A percentile compares a stretch with the other conserved stretches of the same genome.
phyloP scores from a whole-genome alignment of 2,888 invertebrate genomes.

The Tineola bisselliella region DNA sequence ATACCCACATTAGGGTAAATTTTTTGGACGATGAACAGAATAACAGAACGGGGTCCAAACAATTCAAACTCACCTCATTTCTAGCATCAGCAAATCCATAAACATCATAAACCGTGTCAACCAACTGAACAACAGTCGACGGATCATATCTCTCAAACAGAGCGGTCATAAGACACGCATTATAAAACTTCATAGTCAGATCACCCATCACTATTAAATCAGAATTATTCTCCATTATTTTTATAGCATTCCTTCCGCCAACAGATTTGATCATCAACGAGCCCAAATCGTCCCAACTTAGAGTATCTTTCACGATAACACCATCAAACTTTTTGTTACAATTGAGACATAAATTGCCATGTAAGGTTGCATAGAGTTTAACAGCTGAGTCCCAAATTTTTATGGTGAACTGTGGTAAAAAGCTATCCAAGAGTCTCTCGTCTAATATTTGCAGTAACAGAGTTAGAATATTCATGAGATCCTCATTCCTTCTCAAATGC shows the following conservation, averaged over 20 bases:
- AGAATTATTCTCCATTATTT: constrained; percentile 66
- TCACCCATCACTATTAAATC: constrained; percentile 63
- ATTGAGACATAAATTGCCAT: constrained; percentile 69
- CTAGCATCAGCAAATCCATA: constrained; percentile 47
- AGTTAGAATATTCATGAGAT: constrained; percentile 60
- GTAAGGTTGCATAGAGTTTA: constrained; percentile 64
- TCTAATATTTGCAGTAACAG: constrained; percentile 71
- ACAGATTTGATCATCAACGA: constrained; percentile 69
- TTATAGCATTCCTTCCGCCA: constrained; percentile 66
- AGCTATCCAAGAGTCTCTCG: constrained; percentile 59
- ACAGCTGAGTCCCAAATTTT: constrained; percentile 69
- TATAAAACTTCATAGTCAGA: constrained; percentile 71
- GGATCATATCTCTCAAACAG: constrained; percentile 52
- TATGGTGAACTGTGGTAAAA: constrained; percentile 63
- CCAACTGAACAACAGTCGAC: constrained; percentile 36
- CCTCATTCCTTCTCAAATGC: constrained; percentile 52
- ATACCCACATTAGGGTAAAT: too few species aligned
- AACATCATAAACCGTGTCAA: constrained; percentile 46
- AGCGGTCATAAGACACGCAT: constrained; percentile 60
- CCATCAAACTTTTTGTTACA: constrained; percentile 63
- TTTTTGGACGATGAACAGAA: too few species aligned
- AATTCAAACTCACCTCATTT: constrained; percentile 45
- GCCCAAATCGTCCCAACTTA: constrained; percentile 71
- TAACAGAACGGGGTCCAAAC: too few species aligned
- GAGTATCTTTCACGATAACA: constrained; percentile 51